Percentiles rank a stretch among this genome's conserved stretches.
Conservation (phyloP, 2,888 invertebrate species). For the Dilophus febrilis region DNA sequence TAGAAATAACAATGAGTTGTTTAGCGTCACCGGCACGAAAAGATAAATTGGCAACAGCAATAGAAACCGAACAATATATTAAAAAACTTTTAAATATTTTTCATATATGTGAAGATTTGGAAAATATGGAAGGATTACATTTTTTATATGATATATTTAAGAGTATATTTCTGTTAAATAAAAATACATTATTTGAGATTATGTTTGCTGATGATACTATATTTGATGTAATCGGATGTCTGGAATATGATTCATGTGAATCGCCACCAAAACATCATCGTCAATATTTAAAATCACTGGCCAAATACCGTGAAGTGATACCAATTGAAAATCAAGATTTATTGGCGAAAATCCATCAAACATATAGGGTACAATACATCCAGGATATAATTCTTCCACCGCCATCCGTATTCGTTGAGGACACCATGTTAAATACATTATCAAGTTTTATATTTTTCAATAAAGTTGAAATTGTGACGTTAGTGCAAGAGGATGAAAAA, state of each 20-base stretch:
- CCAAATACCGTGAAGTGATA: constrained; percentile 83
- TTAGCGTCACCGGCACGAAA: constrained; percentile 77
- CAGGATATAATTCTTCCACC: constrained; percentile 97
- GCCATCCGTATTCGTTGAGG: constrained; percentile 98
- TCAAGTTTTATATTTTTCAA: constrained; percentile 99
- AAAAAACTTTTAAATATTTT: constrained; percentile 88
- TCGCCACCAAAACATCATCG: constrained; percentile 82
- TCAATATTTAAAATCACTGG: constrained; percentile 84
- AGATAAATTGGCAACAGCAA: constrained; percentile 82
- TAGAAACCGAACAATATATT: constrained; percentile 91
- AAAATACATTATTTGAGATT: constrained; percentile 90
- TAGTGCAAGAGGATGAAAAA: constrained; percentile 94
- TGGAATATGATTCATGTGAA: constrained; percentile 90
- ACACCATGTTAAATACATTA: constrained; percentile 92
- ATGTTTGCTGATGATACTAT: constrained; percentile 95
- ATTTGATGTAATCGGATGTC: constrained; percentile 93
- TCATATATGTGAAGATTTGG: constrained; percentile 92
- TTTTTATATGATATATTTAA: constrained; percentile 96
- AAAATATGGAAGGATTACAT: constrained; percentile 86
- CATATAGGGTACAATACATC: constrained; percentile 98
- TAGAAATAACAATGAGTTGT: constrained; percentile 77
- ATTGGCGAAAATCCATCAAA: constrained; percentile 96
- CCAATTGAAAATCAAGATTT: constrained; percentile 91
- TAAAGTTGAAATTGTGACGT: constrained; percentile 97
- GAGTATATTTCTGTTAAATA: constrained; percentile 95